Conservation (phyloP, 37 sponge, comb jelly and placozoan genomes). For the Tethya wilhelma region DNA sequence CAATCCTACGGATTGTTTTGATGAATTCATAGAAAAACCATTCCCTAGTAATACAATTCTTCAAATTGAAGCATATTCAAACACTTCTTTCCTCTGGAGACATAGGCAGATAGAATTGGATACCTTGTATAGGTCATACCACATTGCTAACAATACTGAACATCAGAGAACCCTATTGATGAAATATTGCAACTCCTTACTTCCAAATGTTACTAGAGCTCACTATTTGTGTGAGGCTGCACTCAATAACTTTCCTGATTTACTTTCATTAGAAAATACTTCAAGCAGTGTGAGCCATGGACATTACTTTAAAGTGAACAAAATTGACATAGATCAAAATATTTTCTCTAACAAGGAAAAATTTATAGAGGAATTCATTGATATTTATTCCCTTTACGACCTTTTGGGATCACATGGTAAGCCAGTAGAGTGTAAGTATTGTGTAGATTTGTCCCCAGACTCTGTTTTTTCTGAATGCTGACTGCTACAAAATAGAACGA, state of each 20-base stretch:
- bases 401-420: too few species aligned
- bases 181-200: neutral
- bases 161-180: neutral
- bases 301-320: too few species aligned
- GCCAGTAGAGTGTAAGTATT: too few species aligned
- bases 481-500: too few species aligned
- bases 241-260: neutral
- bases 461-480: too few species aligned
- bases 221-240: neutral
- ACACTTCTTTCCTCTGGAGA: constrained; percentile 25
- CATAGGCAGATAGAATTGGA: neutral
- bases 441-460: too few species aligned
- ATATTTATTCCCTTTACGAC: too few species aligned
- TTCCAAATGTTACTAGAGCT: neutral
- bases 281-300: too few species aligned
- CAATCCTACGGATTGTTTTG: constrained; percentile 49
- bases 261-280: neutral
- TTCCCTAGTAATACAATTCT: constrained; percentile 50
- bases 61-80: constrained; percentile 55
- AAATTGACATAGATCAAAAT: too few species aligned
- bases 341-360: too few species aligned
- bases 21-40: constrained; percentile 6
- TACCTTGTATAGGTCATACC: neutral
- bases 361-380: too few species aligned
- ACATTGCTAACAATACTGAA: neutral